Conservation (phyloP, 2,888 invertebrate genomes). For the Nomada ruficornis region DNA sequence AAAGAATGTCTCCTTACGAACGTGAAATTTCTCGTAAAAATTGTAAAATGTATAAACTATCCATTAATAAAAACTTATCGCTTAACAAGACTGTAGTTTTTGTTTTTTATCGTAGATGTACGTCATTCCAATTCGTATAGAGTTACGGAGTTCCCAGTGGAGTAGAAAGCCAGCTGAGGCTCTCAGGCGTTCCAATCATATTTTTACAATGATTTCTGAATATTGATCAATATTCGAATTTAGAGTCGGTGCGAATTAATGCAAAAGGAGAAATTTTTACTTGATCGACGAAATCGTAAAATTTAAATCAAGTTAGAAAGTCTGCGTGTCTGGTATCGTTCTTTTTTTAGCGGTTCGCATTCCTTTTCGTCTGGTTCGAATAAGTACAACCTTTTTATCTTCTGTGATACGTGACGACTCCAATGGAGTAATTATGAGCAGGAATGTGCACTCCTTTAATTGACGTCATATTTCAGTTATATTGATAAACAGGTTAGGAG, state of each 20-base stretch:
- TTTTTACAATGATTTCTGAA: constrained; percentile 20
- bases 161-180: constrained; percentile 27
- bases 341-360: neutral
- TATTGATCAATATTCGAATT: constrained; percentile 24
- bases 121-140: constrained; percentile 17
- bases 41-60: neutral
- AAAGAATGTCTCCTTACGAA: neutral
- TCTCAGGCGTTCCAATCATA: neutral
- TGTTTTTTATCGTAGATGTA: neutral
- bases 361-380: neutral
- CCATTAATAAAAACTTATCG: neutral
- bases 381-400: no score
- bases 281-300: neutral
- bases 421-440: no score
- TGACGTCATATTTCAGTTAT: no score
- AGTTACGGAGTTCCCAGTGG: neutral
- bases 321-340: neutral
- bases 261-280: constrained; percentile 20
- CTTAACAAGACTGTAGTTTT: neutral
- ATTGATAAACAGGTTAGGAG: no score
- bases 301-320: constrained; percentile 21
- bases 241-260: constrained; percentile 14
- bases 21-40: neutral
- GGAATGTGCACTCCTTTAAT: no score
- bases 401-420: no score